phyloP scores from a whole-genome alignment of 1,140 invertebrate genomes.

The Cardiocondyla obscurior region DNA sequence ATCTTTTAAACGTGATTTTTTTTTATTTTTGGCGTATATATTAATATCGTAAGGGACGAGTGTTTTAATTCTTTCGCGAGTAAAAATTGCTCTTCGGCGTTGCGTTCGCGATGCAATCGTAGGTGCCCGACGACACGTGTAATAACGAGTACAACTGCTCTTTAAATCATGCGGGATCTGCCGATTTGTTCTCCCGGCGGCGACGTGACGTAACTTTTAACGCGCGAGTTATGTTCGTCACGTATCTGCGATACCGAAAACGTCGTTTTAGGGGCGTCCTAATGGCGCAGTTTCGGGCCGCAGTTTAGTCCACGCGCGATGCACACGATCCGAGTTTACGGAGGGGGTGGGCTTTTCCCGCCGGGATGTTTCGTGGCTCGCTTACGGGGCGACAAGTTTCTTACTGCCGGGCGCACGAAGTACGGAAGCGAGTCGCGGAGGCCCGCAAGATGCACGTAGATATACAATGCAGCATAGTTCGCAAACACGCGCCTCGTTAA shows the following conservation, averaged over 20 bases:
- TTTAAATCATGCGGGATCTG: not conserved
- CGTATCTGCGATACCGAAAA: conserved; percentile 35
- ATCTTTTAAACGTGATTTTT: not conserved
- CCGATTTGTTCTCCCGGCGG: conserved; percentile 19
- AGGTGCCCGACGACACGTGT: not conserved
- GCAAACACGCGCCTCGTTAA: conserved; percentile 50
- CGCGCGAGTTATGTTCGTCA: conserved; percentile 47
- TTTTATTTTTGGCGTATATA: not conserved
- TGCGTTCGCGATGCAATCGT: not conserved
- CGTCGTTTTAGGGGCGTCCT: conserved; percentile 11
- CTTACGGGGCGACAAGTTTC: conserved; percentile 42
- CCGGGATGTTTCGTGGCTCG: conserved; percentile 30
- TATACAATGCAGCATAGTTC: conserved; percentile 29
- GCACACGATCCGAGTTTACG: conserved; percentile 41
- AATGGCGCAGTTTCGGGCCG: conserved; percentile 30
- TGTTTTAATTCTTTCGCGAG: not conserved
- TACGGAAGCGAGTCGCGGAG: not conserved
- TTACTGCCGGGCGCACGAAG: conserved; percentile 27
- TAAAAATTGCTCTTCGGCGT: not conserved
- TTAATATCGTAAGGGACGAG: not conserved
- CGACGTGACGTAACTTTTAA: conserved; percentile 20
- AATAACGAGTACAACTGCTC: not conserved
- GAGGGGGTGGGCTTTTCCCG: not conserved
- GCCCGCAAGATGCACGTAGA: conserved; percentile 32
- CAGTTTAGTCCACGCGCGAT: conserved; percentile 39